Base-by-base conservation (phyloP, 2,113 vertebrate genomes). In the Cebidichthys violaceus region DNA sequence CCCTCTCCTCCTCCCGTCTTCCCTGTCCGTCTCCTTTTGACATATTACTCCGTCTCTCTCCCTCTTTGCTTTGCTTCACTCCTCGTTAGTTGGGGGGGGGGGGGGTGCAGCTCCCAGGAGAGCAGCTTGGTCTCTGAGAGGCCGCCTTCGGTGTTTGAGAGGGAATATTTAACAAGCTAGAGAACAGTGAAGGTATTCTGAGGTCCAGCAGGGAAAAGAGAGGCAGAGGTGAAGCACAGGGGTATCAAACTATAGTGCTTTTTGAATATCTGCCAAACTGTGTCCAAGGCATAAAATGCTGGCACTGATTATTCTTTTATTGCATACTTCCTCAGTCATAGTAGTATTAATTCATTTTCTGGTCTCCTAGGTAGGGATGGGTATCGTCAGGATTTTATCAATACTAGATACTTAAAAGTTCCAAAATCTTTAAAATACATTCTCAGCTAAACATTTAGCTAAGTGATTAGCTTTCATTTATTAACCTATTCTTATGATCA, bases 81-180 rank as follows among this genome's bases (percentile, higher is more conserved):
- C 59, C 72, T 80, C 17, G 59, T 82, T 75, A 79, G 66, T 3
- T 24, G 22, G 57, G 60, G 55, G 22, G 69, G 27, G 68, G 15
- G 66, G 27, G 64, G 54, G 41, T 20, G 66, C 31, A 45, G 82
- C 76, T 80, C 76, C 66, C 66, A 76, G 55, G 69, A 71, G 35
- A 84, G 84, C 68, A n/a, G 61, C 22, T 65, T 20, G 69, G 81
- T 62, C 55, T 81, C 55, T 43, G 43, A 45, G 73, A 54, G 55
- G 43, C 45, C 60, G 45, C 55, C 24, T 9, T 66, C 59, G 2
- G 9, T 15, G 62, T 74, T 60, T 83, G 33, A 86, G 67, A 69
- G 52, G 35, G 52, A 59, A 75, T 83, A 50, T 85, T 77, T 66
- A 2, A 60, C 57, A 74, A 68, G 6, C 37, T 55, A 8, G 72